Evolutionary conservation across 2,888 invertebrate species (phyloP).

Genomic region (Synanthedon myopaeformis): DNA sequence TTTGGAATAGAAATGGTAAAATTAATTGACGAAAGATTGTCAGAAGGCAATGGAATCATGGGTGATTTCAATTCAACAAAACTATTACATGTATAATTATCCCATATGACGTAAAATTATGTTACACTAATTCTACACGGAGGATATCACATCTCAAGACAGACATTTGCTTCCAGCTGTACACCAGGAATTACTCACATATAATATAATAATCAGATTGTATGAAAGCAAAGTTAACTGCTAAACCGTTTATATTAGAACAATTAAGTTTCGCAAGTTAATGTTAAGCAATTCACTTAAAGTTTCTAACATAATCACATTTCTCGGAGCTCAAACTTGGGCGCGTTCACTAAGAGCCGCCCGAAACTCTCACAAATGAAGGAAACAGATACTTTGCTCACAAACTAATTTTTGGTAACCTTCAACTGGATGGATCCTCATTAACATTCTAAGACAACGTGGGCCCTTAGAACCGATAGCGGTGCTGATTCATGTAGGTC

Average conservation of each 20-base stretch:
- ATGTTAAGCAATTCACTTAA: constrained; percentile 57
- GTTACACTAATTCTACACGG: no score
- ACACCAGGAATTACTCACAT: neutral
- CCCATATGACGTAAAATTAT: no score
- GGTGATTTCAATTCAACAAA: no score
- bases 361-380: constrained; percentile 24
- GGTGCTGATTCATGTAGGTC: neutral
- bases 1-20: no score
- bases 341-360: constrained; percentile 20
- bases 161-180: no score
- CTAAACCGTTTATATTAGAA: constrained; percentile 51
- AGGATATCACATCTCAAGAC: no score
- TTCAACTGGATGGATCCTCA: constrained; percentile 23
- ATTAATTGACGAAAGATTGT: no score
- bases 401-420: constrained; percentile 21
- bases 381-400: constrained; percentile 19
- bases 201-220: constrained; percentile 18
- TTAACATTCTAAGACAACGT: constrained; percentile 12
- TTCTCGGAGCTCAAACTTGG: constrained; percentile 40
- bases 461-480: neutral
- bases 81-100: no score
- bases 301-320: constrained; percentile 56
- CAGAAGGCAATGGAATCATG: no score
- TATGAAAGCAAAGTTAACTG: constrained; percentile 39
- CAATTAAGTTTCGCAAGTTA: constrained; percentile 54